These are phyloP conservation scores for Vespertilio murinus DNA, from an alignment of 2,797 vertebrate genomes.

Conservation along the genomic window DNA sequence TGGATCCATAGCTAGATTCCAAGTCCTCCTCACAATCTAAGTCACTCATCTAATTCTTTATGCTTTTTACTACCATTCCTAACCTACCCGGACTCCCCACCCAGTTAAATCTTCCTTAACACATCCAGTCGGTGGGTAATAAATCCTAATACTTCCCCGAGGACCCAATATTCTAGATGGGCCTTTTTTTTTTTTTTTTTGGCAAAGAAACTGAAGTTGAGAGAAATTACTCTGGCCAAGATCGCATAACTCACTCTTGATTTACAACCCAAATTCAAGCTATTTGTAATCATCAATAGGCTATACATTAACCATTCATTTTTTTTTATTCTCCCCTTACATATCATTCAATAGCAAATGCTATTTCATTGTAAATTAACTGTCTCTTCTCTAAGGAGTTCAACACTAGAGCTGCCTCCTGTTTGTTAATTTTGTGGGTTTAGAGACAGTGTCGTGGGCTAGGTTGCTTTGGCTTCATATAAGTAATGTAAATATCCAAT, in stretches of 20 bases:
- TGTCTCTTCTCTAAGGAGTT: neutral
- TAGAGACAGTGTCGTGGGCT: neutral
- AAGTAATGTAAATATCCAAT: neutral
- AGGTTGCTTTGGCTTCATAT: neutral
- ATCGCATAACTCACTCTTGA: neutral
- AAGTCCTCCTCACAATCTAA: neutral
- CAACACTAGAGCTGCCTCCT: neutral
- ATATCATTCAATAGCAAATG: neutral
- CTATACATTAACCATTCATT: neutral
- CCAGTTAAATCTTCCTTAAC: neutral
- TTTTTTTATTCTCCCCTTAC: neutral
- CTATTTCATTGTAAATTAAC: neutral
- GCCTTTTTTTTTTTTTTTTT: neutral
- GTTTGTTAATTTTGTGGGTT: neutral
- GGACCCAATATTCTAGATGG: neutral
- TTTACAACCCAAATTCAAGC: neutral
- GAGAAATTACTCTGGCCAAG: neutral
- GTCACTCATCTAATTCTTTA: neutral
- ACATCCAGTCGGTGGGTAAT: neutral
- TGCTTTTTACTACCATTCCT: neutral
- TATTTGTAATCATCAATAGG: neutral
- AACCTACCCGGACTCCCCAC: rapidly evolving
- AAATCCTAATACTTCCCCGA: neutral
- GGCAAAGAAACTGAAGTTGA: neutral
- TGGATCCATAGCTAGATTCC: neutral